Evolutionary conservation across 1,140 invertebrate genomes (phyloP).

Genomic region (Panonychus citri): DNA sequence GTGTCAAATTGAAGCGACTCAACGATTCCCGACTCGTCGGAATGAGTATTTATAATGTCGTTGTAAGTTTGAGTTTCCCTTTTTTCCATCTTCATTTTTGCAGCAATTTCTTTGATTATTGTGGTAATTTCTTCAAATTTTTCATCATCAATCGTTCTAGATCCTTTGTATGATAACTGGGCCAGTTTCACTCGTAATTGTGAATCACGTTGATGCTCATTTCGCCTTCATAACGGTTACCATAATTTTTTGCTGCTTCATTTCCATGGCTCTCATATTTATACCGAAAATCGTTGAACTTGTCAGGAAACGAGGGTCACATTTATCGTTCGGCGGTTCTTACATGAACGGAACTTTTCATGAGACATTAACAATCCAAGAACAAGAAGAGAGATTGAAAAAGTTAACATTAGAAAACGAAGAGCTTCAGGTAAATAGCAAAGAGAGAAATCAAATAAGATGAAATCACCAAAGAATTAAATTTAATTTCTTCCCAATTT

Average conservation of each 20-base stretch:
- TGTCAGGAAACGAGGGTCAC: constrained; percentile 13
- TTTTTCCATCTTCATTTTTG: too few species aligned
- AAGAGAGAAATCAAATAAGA: not conserved
- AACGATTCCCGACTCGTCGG: constrained; percentile 88
- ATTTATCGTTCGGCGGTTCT: constrained; percentile 14
- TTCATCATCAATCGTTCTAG: constrained; percentile 13
- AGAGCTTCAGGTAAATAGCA: constrained; percentile 40
- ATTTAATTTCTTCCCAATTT: not conserved
- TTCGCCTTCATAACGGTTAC: constrained; percentile 87
- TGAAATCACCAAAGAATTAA: not conserved
- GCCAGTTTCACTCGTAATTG: constrained; percentile 79
- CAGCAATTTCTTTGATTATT: too few species aligned
- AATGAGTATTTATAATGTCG: constrained; percentile 98
- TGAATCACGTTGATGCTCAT: constrained; percentile 83
- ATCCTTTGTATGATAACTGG: constrained; percentile 85
- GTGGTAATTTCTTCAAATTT: too few species aligned
- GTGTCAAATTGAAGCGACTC: constrained; percentile 50
- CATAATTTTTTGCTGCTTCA: constrained; percentile 85
- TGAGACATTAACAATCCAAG: constrained; percentile 65
- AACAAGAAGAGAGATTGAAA: constrained; percentile 81
- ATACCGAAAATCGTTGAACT: constrained; percentile 53
- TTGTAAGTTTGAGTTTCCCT: constrained; percentile 33
- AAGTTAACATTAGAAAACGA: constrained; percentile 86
- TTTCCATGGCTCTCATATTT: constrained; percentile 90
- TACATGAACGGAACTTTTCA: constrained; percentile 9